Evolutionary conservation across 1,140 invertebrate genomes (phyloP).

Genomic region (Solenopsis invicta): DNA sequence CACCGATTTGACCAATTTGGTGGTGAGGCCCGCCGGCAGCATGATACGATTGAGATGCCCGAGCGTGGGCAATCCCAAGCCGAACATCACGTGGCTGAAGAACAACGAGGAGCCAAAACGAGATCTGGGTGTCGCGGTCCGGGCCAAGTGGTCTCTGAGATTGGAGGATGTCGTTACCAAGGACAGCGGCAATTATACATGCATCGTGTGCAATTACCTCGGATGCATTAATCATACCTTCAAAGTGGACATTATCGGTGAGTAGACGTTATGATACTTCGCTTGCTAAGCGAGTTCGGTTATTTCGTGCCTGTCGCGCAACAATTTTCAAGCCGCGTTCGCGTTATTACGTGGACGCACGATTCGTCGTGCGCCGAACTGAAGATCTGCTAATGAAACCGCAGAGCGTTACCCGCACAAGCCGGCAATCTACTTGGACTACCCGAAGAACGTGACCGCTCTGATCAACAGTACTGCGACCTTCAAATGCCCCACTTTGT

Average conservation of each 20-base stretch:
- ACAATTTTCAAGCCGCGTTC: background rate
- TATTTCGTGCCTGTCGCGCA: background rate
- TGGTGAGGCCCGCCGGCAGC: constrained; percentile 91
- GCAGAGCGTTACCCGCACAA: constrained; percentile 92
- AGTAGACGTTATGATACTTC: constrained; percentile 77
- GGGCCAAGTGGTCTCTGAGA: constrained; percentile 90
- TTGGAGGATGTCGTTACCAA: constrained; percentile 92
- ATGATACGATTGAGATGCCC: constrained; percentile 90
- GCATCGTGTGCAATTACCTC: constrained; percentile 92
- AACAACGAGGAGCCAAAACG: constrained; percentile 89
- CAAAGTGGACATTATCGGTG: constrained; percentile 92
- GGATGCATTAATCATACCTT: constrained; percentile 93
- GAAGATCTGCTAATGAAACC: constrained; percentile 38
- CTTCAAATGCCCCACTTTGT: constrained; percentile 91
- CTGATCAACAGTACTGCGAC: constrained; percentile 90
- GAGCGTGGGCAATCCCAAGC: constrained; percentile 90
- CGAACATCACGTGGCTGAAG: constrained; percentile 93
- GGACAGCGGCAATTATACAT: constrained; percentile 95
- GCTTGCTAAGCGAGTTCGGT: background rate
- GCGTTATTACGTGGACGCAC: background rate
- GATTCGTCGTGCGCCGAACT: background rate
- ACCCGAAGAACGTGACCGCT: constrained; percentile 93
- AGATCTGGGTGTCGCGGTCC: constrained; percentile 88
- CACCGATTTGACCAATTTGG: constrained; percentile 86
- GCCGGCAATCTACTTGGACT: constrained; percentile 93